Evolutionary conservation across 1,140 invertebrate genomes (phyloP), one percentile per base, ranked within the genome.

Genomic region (Lepidurus arcticus): DNA sequence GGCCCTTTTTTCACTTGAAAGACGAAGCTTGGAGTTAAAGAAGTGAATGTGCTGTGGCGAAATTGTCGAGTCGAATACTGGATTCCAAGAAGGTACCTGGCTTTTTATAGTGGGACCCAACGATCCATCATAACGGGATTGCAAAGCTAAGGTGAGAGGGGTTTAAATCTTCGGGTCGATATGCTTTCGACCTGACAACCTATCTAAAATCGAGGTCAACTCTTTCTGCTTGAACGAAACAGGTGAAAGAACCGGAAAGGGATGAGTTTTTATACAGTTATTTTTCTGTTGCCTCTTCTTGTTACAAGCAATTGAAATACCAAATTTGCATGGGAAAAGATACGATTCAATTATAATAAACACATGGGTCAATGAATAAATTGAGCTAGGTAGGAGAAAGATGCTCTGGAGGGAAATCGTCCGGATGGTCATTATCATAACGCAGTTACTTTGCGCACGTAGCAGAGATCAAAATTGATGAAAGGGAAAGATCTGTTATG

Each of bases 231-330:
- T 65, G 53, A 65, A 16, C 13, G 53, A 65, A 65, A 65, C 53
- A 65, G 53, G 53, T 65, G 53, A 65, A 65, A 65, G 53, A 65
- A 65, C 53, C 53, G 53, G 53, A 65, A 65, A 65, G 53, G 53
- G 53, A 65, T 65, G 16, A 65, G 21, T 13, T 13, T 53, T n/a
- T 13, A 7, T 65, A 65, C 53, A n/a, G 53, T 65, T 65, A 65
- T 13, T 13, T 21, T 9, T 13, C 21, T 65, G 21, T 21, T 65
- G 53, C 21, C 53, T 65, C 16, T 21, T 65, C 53, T 47, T 47
- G 53, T 7, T 65, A 21, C 53, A 21, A 21, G 13, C 53, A 65
- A 13, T n/a, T 7, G 6, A 65, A 65, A 16, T 7, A 13, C 1
- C 9, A 34, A 3, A 34, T 34, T 34, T 34, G 34, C 34, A 34